Evolutionary conservation across 2,113 vertebrate species (phyloP).

Genomic region (Heliornis fulica): DNA sequence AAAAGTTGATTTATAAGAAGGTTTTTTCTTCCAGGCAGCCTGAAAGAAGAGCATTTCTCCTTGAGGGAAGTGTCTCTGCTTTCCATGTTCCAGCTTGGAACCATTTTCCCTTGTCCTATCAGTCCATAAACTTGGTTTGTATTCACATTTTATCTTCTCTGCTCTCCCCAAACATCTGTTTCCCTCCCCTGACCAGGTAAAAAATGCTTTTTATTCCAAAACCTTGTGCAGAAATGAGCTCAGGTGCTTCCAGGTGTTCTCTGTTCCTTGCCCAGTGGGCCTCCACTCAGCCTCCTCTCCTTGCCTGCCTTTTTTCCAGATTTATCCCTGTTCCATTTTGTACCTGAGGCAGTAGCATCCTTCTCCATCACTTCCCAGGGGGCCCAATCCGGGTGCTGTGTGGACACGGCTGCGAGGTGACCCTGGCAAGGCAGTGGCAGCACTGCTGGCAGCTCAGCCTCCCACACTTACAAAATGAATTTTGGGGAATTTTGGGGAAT

Average conservation of each 20-base stretch:
- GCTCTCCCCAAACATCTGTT: neutral
- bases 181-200: neutral
- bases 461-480: accelerated
- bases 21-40: neutral
- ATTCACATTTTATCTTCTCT: neutral
- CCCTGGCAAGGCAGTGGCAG: neutral
- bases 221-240: neutral
- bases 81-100: too few relatives aligned
- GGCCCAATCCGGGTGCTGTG: accelerated
- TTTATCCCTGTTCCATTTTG: neutral
- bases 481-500: too few relatives aligned
- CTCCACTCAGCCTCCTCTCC: neutral
- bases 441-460: accelerated
- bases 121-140: neutral
- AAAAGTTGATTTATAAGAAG: neutral
- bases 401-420: accelerated
- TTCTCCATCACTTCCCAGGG: neutral
- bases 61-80: neutral
- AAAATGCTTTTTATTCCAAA: neutral
- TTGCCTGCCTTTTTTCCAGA: accelerated
- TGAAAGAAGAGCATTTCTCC: neutral
- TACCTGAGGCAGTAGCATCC: accelerated
- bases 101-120: too few relatives aligned
- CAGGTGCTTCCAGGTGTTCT: neutral
- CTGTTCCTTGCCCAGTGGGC: neutral